Evolutionary conservation across 2,888 invertebrate genomes (phyloP), one percentile per base, ranked within the genome.

Genomic region (Priocnemis perturbator): DNA sequence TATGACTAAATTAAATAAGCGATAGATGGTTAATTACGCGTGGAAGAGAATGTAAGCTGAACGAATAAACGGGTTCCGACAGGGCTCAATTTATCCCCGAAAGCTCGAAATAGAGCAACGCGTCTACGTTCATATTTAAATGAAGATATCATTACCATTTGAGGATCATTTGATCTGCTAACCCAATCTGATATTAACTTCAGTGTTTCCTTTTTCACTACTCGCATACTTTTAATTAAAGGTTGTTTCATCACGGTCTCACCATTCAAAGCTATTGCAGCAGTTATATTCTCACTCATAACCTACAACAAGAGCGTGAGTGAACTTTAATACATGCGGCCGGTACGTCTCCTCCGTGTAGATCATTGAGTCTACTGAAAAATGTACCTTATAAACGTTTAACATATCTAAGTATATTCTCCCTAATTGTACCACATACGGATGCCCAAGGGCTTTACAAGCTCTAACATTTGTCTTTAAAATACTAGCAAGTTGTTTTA

Each of bases 321-420:
- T 37, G 37, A 37, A 37, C 7, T 11, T 1, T 37, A 37, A 37
- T 11, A 37, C 1, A 37, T 37, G 14, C 37, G 14, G 14, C 14
- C 14, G 37, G 7, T 11, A 1, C 1, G 1, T 37, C 37, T 37
- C 11, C 7, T 9, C 11, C 11, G 37, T 37, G 14, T 37, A 37
- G 7, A 9, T 9, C 45, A 60, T 50, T 48, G 26, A 26, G 26
- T 26, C 26, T 26, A 26, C 26, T 3, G 26, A 60, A 19, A 37
- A 37, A 37, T 11, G 14, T 78, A 97, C 97, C 92, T 99, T 99
- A 91, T 99, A 99, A 81, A 99, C 97, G 91, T 98, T 98, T 81
- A 99, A 91, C 98, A 99, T 98, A 90, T 99, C 99, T 88, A 98
- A 92, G 90, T 99, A 99, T 90, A 99, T 99, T 86, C 98, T 93